Evolutionary conservation across 2,113 vertebrate species (phyloP), one percentile per base, ranked within the genome.

Genomic region (Chaenogobius annularis): DNA sequence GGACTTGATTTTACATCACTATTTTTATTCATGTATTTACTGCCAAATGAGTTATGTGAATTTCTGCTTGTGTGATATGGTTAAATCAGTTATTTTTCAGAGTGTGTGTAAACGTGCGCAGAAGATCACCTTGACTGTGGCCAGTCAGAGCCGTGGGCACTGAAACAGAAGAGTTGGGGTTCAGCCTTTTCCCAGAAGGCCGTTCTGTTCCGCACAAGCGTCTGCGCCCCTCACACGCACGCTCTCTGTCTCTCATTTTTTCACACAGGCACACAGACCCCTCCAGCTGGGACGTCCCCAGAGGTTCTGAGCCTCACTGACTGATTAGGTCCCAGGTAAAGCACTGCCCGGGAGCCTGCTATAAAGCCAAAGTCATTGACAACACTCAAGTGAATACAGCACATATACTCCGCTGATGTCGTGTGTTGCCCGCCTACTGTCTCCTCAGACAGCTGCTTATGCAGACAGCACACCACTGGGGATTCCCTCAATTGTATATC

Each of bases 321-420:
- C 92, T 95, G 94, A 96, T 96, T 96, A 95, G 90, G 92, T 94
- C 92, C 88, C 66, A 93, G 92, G 91, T 92, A 95, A 95, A 96
- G 95, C 85, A 91, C 88, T 93, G 93, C 79, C 93, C 88, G 89
- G 94, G 93, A 96, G 81, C 83, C 81, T 79, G 92, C 94, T 95
- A 94, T 90, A 88, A 95, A 93, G 93, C 94, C 92, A 94, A 94
- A 89, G 89, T 91, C 90, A 89, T 84, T 90, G 86, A 88, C 74
- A 72, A 79, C 62, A 22, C 75, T 59, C 81, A 66, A 55, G 11
- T 46, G 3, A 69, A 46, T 59, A 15, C 46, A 23, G 69, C 26
- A 58, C 68, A 67, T 1, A 14, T 62, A 67, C 75, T 47, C 66
- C 76, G 75, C 81, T 80, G 81, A 62, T 69, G 74, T 56, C 54